Conservation (phyloP, 92 coral and sea anemone genomes). For the Umimayanthus chanpuru region DNA sequence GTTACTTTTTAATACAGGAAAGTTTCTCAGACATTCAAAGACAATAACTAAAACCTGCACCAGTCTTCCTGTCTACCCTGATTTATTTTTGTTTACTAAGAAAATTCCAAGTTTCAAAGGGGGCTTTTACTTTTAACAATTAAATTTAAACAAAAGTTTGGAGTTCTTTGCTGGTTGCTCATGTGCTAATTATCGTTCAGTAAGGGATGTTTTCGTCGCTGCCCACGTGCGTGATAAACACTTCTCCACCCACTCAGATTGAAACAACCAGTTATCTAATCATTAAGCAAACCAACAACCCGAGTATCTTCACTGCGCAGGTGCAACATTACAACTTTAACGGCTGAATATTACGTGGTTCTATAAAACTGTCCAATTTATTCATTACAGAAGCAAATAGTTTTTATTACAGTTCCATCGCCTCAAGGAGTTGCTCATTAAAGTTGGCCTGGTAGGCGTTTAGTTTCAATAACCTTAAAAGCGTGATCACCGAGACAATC, state of each 20-base stretch:
- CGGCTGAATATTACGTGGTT: not conserved
- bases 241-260: not conserved
- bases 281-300: not conserved
- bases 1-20: too few species aligned
- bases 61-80: too few species aligned
- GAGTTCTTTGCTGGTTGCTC: too few species aligned
- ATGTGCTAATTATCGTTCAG: not conserved
- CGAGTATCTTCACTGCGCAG: not conserved
- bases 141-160: not conserved
- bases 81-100: too few species aligned
- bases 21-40: too few species aligned
- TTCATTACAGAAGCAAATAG: not conserved
- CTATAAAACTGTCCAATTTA: not conserved
- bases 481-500: slow-evolving; percentile 16
- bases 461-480: not conserved
- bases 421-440: not conserved
- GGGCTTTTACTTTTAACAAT: not conserved
- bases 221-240: slow-evolving; percentile 1
- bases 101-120: not conserved
- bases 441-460: not conserved
- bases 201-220: not conserved
- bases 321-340: not conserved
- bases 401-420: not conserved
- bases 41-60: too few species aligned
- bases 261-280: slow-evolving; percentile 8